Evolutionary conservation across 2,888 invertebrate genomes (phyloP).

Genomic region (Gymnoscelis rufifasciata): DNA sequence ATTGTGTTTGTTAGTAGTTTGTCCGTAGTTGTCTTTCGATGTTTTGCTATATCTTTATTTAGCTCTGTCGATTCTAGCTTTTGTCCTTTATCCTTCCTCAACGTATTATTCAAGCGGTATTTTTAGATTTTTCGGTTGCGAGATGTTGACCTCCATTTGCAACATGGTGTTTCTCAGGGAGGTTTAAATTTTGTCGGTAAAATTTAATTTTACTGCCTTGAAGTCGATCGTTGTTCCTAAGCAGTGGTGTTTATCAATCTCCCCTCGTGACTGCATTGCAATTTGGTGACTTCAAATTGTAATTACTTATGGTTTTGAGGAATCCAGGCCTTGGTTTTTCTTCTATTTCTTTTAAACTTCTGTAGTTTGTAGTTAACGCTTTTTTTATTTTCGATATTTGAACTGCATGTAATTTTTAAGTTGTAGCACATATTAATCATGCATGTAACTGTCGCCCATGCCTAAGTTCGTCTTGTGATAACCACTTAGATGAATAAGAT

Average conservation of each 20-base stretch:
- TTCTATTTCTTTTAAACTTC: conserved; percentile 44
- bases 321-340: conserved; percentile 75
- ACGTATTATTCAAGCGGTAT: conserved; percentile 47
- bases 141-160: conserved; percentile 59
- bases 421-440: not conserved
- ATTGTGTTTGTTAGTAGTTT: conserved; percentile 24
- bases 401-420: conserved; percentile 4
- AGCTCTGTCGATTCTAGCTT: conserved; percentile 27
- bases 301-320: conserved; percentile 77
- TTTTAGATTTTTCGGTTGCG: conserved; percentile 34
- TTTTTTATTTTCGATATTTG: conserved; percentile 2
- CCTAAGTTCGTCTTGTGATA: conserved; percentile 8
- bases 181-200: conserved; percentile 48
- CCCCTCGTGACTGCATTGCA: conserved; percentile 80
- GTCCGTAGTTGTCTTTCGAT: conserved; percentile 23
- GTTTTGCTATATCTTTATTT: conserved; percentile 25
- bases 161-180: conserved; percentile 54
- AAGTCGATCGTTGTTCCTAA: conserved; percentile 37
- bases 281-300: conserved; percentile 79
- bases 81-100: conserved; percentile 25
- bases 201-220: conserved; percentile 46
- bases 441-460: conserved; percentile 13
- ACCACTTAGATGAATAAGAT: conserved; percentile 4
- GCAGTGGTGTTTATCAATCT: conserved; percentile 74
- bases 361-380: conserved; percentile 3